Conservation (phyloP, 2,113 vertebrate species). For the Petroica traversi region DNA sequence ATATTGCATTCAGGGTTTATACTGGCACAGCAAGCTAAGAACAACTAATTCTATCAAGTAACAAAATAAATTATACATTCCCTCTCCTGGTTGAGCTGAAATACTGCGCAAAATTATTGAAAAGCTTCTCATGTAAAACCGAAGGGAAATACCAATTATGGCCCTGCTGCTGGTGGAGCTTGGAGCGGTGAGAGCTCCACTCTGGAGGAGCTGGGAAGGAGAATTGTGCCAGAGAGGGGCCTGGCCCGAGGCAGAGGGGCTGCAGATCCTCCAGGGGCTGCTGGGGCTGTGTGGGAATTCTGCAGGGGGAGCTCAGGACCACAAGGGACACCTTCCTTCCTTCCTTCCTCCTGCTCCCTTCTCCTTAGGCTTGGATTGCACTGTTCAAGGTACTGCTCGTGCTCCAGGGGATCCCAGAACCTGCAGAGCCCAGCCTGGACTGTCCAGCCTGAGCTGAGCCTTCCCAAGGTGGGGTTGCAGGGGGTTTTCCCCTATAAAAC, state of each 20-base stretch:
- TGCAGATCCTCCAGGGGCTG: accelerated
- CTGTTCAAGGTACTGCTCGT: background rate
- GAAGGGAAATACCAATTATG: background rate
- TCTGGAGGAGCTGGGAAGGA: accelerated
- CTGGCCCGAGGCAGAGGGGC: background rate
- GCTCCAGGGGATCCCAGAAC: accelerated
- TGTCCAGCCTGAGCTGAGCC: accelerated
- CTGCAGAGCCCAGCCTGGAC: background rate
- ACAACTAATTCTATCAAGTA: conserved; percentile 64
- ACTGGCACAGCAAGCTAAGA: conserved; percentile 31
- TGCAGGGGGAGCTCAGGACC: accelerated
- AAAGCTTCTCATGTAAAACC: conserved; percentile 20
- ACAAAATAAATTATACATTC: conserved; percentile 33
- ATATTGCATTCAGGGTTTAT: conserved; percentile 48
- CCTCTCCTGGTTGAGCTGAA: conserved; percentile 33
- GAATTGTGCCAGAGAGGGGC: background rate
- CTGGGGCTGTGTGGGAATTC: background rate
- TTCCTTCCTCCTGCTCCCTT: background rate
- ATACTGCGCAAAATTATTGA: conserved; percentile 33
- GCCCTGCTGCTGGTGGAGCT: background rate
- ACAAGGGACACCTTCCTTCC: accelerated
- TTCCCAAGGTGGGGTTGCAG: background rate
- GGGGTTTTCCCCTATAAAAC: background rate
- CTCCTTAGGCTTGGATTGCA: accelerated
- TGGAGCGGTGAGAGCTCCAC: accelerated